Conservation (phyloP, 35 echinoderm and acorn worm genomes). For the Chiridota heheva region DNA sequence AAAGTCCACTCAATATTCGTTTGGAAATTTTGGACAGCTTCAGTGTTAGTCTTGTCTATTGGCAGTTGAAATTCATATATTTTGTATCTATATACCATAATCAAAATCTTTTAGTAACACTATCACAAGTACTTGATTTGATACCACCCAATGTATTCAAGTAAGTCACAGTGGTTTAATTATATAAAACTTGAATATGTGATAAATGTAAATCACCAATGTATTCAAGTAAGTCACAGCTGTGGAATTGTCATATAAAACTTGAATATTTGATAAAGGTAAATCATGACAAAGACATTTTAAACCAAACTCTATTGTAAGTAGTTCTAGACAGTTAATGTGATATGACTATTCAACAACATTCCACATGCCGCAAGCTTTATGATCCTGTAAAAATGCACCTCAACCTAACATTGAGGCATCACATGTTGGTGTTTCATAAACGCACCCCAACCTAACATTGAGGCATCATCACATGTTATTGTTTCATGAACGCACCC, state of each 20-base stretch:
- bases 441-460: too few relatives aligned
- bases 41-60: slow-evolving; percentile 4
- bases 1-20: slow-evolving; percentile 34
- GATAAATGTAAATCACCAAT: too few relatives aligned
- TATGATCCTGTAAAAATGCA: background rate
- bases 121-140: slow-evolving; percentile 37
- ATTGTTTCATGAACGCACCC: too few relatives aligned
- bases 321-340: slow-evolving; percentile 35
- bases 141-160: too few relatives aligned
- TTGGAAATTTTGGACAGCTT: slow-evolving; percentile 30
- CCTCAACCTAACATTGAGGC: slow-evolving; percentile 38
- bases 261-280: background rate
- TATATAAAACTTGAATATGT: too few relatives aligned
- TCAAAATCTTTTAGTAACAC: slow-evolving; percentile 13
- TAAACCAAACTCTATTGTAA: slow-evolving; percentile 34
- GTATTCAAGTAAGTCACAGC: slow-evolving; percentile 42
- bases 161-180: too few relatives aligned
- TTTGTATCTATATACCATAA: slow-evolving; percentile 25
- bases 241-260: slow-evolving; percentile 47
- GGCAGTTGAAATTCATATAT: slow-evolving; percentile 21
- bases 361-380: slow-evolving; percentile 30
- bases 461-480: too few relatives aligned
- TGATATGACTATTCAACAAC: slow-evolving; percentile 18
- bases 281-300: slow-evolving; percentile 12
- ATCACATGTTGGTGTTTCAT: slow-evolving; percentile 11